phyloP scores from a whole-genome alignment of 2,888 invertebrate genomes.

The Amblyjoppa fuscipennis region DNA sequence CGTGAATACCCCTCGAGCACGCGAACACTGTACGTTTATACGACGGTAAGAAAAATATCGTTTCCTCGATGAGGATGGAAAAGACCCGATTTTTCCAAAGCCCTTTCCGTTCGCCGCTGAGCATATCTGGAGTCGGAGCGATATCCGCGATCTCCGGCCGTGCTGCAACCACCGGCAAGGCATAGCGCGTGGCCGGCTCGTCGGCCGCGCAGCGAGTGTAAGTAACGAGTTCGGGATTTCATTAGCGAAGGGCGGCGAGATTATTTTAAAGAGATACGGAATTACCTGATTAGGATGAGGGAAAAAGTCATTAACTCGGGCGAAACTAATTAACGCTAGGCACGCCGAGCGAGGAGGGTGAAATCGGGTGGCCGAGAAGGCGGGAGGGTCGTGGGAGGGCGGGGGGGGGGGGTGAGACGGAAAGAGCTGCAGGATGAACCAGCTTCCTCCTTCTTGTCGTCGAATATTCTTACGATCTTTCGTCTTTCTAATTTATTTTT shows the following conservation, averaged over 20 bases:
- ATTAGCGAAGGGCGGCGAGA: conserved; percentile 85
- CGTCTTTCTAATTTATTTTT: neutral
- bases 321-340: conserved; percentile 85
- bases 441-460: conserved; percentile 10
- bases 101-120: conserved; percentile 69
- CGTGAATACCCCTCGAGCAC: neutral
- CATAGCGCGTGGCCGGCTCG: conserved; percentile 16
- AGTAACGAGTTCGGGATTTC: conserved; percentile 86
- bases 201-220: conserved; percentile 74
- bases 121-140: neutral
- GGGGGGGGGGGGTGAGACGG: conserved; percentile 8
- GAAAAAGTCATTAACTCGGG: conserved; percentile 86
- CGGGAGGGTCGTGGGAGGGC: conserved; percentile 1
- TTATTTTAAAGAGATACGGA: conserved; percentile 86
- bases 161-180: conserved; percentile 24
- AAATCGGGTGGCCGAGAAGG: conserved; percentile 33
- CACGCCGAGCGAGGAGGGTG: conserved; percentile 69
- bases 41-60: neutral
- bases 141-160: conserved; percentile 16
- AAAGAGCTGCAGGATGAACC: conserved; percentile 1
- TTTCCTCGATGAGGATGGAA: neutral
- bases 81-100: conserved; percentile 46
- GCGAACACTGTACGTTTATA: neutral
- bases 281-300: conserved; percentile 85
- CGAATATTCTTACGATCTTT: conserved; percentile 10